Conservation (phyloP, 2,888 invertebrate genomes). For the Thymelicus lineola region DNA sequence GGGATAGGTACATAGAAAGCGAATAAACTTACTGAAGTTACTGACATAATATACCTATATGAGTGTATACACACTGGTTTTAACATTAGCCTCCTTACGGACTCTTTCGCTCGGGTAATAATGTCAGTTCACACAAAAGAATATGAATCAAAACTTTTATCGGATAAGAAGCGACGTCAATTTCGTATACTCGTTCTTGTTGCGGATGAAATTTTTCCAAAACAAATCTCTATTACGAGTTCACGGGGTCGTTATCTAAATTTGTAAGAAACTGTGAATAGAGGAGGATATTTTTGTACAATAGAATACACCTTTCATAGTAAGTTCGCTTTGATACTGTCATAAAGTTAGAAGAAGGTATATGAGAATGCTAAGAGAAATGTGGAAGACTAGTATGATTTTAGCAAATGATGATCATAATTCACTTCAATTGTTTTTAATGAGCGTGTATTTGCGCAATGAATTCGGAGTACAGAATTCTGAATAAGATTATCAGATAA, state of each 20-base stretch:
- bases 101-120: not conserved
- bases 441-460: not conserved
- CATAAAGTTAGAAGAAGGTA: too few species aligned
- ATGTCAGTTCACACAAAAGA: slow-evolving; percentile 45
- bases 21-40: slow-evolving; percentile 1
- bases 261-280: slow-evolving; percentile 60
- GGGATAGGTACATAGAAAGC: not conserved
- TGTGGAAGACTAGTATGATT: too few species aligned
- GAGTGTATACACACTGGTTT: not conserved
- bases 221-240: slow-evolving; percentile 67
- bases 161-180: slow-evolving; percentile 69
- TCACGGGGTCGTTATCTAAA: slow-evolving; percentile 65
- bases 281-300: slow-evolving; percentile 51
- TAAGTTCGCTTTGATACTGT: too few species aligned
- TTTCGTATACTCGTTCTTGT: slow-evolving; percentile 69
- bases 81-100: slow-evolving; percentile 38
- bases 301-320: not conserved
- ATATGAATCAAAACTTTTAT: slow-evolving; percentile 74
- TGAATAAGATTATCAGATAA: slow-evolving; percentile 10
- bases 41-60: not conserved
- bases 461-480: not conserved
- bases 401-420: too few species aligned
- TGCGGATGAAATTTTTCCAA: slow-evolving; percentile 70
- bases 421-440: too few species aligned
- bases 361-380: too few species aligned